These are phyloP conservation scores for Phocoena phocoena DNA, from an alignment of 2,113 vertebrate genomes.

Conservation along the genomic window DNA sequence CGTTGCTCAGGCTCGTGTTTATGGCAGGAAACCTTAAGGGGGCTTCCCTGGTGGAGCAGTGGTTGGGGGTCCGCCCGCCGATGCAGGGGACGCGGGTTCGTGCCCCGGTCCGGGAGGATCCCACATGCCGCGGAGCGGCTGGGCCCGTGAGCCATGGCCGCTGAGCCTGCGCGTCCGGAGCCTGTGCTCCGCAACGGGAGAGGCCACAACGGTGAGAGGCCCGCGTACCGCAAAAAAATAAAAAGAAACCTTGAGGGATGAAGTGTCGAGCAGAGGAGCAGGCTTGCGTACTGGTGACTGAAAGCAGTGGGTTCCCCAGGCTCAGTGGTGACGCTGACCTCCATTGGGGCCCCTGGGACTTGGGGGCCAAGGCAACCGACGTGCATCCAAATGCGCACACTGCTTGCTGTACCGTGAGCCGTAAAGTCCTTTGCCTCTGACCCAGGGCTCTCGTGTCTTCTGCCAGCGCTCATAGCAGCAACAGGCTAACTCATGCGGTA, in stretches of 20 bases:
- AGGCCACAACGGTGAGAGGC: too few species aligned
- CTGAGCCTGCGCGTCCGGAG: too few species aligned
- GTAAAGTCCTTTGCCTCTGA: neutral
- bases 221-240: too few species aligned
- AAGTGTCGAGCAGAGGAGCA: neutral
- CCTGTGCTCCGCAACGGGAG: too few species aligned
- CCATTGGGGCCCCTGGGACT: neutral
- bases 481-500: neutral
- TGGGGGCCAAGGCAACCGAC: too few species aligned
- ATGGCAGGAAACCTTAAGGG: neutral
- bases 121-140: too few species aligned
- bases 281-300: neutral
- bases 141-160: too few species aligned
- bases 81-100: too few species aligned
- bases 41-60: too few species aligned
- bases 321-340: neutral
- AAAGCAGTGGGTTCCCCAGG: neutral
- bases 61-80: too few species aligned
- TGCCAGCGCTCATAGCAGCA: neutral
- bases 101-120: too few species aligned
- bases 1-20: neutral
- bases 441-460: neutral
- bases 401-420: rapidly evolving
- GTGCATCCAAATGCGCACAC: rapidly evolving
- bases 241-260: neutral